Percentiles rank a stretch among this genome's conserved stretches.
These are phyloP conservation scores for Nettapus auritus DNA, from an alignment of 2,113 vertebrate species.

Conservation along the genomic window DNA sequence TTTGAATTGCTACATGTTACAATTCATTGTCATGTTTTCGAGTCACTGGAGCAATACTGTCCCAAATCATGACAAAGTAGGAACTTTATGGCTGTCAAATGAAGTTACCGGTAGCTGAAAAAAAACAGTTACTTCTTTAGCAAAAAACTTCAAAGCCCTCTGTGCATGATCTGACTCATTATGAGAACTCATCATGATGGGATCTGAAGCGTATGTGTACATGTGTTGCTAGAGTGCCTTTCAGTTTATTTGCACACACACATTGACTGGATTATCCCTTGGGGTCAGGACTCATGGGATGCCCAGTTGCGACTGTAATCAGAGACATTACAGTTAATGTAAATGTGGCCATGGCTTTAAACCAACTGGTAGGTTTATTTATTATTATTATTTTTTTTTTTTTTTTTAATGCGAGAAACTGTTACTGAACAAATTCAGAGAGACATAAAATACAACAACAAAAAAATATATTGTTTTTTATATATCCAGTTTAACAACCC, in stretches of 20 bases:
- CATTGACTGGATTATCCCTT: background rate
- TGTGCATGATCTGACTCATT: slow-evolving; percentile 12
- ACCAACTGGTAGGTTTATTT: background rate
- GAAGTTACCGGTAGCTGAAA: slow-evolving; percentile 26
- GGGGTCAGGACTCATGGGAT: background rate
- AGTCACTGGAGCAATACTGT: slow-evolving; percentile 21
- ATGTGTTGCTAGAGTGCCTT: background rate
- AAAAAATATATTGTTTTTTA: background rate
- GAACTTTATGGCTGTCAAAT: slow-evolving; percentile 49
- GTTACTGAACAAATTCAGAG: background rate
- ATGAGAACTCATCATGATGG: background rate
- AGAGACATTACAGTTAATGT: background rate
- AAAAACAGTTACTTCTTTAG: slow-evolving; percentile 26
- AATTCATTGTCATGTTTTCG: slow-evolving; percentile 26
- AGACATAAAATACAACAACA: background rate
- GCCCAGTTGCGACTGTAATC: background rate
- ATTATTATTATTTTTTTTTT: background rate
- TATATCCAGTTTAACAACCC: background rate
- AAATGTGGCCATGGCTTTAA: background rate
- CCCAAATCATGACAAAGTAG: slow-evolving; percentile 59
- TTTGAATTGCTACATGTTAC: slow-evolving; percentile 18
- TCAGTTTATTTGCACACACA: slow-evolving; percentile 1
- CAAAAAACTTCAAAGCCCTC: slow-evolving; percentile 15
- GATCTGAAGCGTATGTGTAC: background rate
- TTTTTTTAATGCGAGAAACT: background rate